Base-by-base conservation (phyloP, 2,888 invertebrate genomes). In the Parelbella ahira region DNA sequence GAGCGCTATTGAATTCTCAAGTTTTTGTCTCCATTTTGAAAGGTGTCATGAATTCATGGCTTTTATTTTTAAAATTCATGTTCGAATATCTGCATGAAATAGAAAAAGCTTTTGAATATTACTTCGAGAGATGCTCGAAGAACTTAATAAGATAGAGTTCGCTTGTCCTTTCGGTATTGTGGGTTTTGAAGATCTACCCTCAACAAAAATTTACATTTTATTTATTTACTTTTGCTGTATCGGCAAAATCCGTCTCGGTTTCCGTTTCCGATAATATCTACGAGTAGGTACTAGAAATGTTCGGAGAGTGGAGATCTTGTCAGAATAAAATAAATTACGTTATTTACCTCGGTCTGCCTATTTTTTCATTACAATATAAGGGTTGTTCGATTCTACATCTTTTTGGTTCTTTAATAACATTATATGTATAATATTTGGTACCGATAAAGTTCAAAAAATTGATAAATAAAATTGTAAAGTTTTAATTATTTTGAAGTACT, bases 1-100 rank as follows among this genome's bases (percentile, higher is more conserved):
- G 46, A 30, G 44, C 37, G 38, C 42, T 47, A 47, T 49, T 47
- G 47, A 49, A 49, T 49, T 44, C 42, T 34, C 46, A 49, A 46
- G 39, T 29, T 41, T 44, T 48, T 41, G 37, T 47, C 46, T 46
- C 33, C 36, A 39, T 41, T 41, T 41, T 28, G 21, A 28, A 41
- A 34, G 33, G 41, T 28, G 33, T 34, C 21, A 41, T 21, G 21
- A 27, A 41, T 34, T 41, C 41, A 28, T 20, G 27, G 28, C 41
- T 21, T 28, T 41, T 34, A 41, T 34, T 41, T 41, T 28, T 24
- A 33, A 41, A 28, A 11, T 32, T 27, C 27, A 27, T 34, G 8
- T 20, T 27, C 34, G 29, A 23, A 37, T 37, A 4, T 15, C 21
- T 10, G 23, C 15, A 24, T 29, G n/a, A 24, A 34, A 41, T 9